A percentile compares a stretch with the other conserved stretches of the same genome.
phyloP scores from a whole-genome alignment of 2,888 invertebrate species.

The Chrysina gloriosa region DNA sequence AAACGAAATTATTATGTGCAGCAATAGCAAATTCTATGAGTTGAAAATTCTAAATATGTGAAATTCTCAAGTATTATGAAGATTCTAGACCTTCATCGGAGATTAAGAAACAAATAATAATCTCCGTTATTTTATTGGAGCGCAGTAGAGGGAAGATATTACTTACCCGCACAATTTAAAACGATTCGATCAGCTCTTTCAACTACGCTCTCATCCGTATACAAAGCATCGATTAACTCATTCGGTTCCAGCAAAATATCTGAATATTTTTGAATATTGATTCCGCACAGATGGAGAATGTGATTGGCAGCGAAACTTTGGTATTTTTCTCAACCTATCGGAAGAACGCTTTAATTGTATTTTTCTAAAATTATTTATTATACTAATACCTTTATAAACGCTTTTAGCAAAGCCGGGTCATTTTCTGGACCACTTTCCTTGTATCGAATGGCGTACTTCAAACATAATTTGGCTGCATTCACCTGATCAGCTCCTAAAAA shows the following conservation, averaged over 20 bases:
- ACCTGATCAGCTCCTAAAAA: conserved; percentile 67
- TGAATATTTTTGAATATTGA: conserved; percentile 64
- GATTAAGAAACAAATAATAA: background rate
- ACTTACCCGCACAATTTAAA: conserved; percentile 57
- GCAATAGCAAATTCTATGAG: no score
- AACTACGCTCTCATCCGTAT: conserved; percentile 66
- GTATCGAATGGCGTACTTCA: conserved; percentile 63
- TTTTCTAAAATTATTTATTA: background rate
- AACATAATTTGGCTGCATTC: conserved; percentile 65
- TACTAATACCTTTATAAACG: conserved; percentile 51
- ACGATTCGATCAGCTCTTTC: conserved; percentile 58
- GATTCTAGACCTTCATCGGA: no score
- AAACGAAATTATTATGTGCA: no score
- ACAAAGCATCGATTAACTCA: conserved; percentile 65
- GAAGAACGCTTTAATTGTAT: conserved; percentile 28
- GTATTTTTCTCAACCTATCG: conserved; percentile 67
- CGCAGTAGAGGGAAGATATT: no score
- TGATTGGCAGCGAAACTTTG: conserved; percentile 64
- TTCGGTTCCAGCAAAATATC: conserved; percentile 62
- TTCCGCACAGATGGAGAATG: conserved; percentile 64
- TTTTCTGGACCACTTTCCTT: conserved; percentile 49
- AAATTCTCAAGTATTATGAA: no score
- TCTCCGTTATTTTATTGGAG: background rate
- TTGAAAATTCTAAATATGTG: no score
- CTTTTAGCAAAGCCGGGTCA: conserved; percentile 49